phyloP scores from a whole-genome alignment of 2,797 vertebrate genomes.

The Coregonus ussuriensis region DNA sequence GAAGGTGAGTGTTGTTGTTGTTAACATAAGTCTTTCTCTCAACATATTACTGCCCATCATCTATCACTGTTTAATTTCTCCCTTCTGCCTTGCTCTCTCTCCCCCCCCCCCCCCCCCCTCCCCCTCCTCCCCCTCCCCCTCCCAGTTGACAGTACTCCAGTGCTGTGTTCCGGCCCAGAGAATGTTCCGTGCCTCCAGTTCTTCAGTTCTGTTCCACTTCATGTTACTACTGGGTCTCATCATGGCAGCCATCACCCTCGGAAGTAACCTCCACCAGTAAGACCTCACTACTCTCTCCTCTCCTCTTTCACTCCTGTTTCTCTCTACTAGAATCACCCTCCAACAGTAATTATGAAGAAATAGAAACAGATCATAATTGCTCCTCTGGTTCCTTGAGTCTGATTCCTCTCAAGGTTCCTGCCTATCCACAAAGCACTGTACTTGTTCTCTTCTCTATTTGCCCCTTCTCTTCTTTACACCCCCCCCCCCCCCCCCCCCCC shows the following conservation, averaged over 20 bases:
- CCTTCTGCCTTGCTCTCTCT: neutral
- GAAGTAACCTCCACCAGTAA: constrained; percentile 47
- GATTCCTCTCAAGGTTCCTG: neutral
- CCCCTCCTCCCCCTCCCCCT: neutral
- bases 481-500: neutral
- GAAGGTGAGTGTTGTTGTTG: constrained; percentile 72
- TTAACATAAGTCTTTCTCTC: neutral
- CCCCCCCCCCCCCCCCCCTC: too few relatives aligned
- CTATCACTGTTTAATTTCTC: neutral
- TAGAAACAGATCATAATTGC: too few relatives aligned
- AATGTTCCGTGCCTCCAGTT: constrained; percentile 80
- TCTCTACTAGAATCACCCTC: neutral
- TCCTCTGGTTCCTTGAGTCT: too few relatives aligned
- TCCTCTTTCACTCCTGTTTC: neutral
- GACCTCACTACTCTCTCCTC: neutral
- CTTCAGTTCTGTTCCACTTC: constrained; percentile 84
- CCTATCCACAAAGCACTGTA: neutral
- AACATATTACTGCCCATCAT: neutral
- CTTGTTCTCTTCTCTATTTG: neutral
- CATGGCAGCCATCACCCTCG: constrained; percentile 66
- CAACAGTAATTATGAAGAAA: neutral
- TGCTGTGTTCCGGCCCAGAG: constrained; percentile 74
- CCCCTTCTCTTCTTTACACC: neutral
- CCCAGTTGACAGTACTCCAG: constrained; percentile 61
- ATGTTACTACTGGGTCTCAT: constrained; percentile 82